phyloP scores from a whole-genome alignment of 2,888 invertebrate species.

The Eristalis arbustorum region DNA sequence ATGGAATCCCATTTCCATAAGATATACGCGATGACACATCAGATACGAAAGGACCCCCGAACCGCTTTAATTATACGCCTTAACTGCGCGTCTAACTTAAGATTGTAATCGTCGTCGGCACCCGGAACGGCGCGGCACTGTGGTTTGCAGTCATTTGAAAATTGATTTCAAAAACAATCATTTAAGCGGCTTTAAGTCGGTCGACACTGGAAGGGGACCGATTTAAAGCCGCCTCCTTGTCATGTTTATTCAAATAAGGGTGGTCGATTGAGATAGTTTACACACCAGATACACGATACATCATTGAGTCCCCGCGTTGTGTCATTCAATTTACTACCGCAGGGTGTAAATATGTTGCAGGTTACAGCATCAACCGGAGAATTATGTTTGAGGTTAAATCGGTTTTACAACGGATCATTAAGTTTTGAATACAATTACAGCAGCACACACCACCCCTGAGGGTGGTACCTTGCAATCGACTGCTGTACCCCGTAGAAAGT shows the following conservation, averaged over 20 bases:
- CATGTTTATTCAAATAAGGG: conserved; percentile 57
- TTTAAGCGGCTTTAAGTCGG: conserved; percentile 45
- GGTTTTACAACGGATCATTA: conserved; percentile 68
- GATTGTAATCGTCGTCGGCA: conserved; percentile 29
- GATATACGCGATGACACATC: conserved; percentile 49
- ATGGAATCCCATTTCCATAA: conserved; percentile 55
- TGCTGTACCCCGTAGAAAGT: not conserved
- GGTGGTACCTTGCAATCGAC: not conserved
- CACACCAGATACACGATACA: conserved; percentile 45
- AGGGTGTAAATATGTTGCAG: conserved; percentile 54
- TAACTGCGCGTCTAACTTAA: conserved; percentile 33
- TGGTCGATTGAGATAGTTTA: conserved; percentile 31
- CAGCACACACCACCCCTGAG: not conserved
- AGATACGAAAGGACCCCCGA: conserved; percentile 14
- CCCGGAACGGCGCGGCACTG: no score
- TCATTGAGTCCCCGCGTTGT: conserved; percentile 1
- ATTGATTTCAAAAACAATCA: conserved; percentile 44
- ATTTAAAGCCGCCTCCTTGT: not conserved
- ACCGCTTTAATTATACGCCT: conserved; percentile 56
- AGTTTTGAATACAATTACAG: conserved; percentile 67
- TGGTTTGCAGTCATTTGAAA: not conserved
- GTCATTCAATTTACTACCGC: conserved; percentile 21
- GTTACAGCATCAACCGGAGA: conserved; percentile 47
- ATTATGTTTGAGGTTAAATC: conserved; percentile 66
- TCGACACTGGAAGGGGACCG: not conserved